phyloP scores from a whole-genome alignment of 2,888 invertebrate species.

The Torymus tubicola region DNA sequence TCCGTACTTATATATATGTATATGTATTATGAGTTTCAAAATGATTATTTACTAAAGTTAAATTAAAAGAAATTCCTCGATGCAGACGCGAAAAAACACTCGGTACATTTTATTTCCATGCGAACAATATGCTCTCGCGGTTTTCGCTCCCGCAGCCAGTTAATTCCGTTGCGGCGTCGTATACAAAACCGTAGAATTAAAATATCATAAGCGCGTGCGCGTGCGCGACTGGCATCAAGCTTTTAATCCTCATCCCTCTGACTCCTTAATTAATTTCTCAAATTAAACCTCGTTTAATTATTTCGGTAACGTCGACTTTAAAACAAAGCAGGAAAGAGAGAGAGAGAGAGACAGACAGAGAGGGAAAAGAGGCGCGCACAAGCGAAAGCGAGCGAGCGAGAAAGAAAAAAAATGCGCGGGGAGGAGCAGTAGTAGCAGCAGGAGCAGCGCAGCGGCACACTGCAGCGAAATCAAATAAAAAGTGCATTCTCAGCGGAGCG shows the following conservation, averaged over 20 bases:
- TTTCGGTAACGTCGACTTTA: constrained; percentile 26
- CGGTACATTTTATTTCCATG: not conserved
- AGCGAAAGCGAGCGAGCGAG: not conserved
- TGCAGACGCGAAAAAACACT: not conserved
- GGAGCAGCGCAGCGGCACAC: not conserved
- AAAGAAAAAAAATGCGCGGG: not conserved
- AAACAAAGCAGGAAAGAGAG: constrained; percentile 6
- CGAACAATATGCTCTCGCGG: not conserved
- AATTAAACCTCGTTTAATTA: constrained; percentile 48
- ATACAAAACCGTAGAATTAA: not conserved
- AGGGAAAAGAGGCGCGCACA: not conserved
- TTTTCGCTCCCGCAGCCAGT: not conserved
- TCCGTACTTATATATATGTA: no score
- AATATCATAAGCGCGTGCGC: constrained; percentile 17
- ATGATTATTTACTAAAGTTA: no score
- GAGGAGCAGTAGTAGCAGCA: not conserved
- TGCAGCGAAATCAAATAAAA: constrained; percentile 49
- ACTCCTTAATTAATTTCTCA: constrained; percentile 32
- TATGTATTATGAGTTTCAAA: no score
- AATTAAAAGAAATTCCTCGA: no score
- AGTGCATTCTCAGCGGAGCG: constrained; percentile 43
- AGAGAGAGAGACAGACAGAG: not conserved
- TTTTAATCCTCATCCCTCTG: constrained; percentile 6
- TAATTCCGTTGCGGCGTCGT: not conserved
- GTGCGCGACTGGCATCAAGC: not conserved